Evolutionary conservation across 2,888 invertebrate species (phyloP).

Genomic region (Deladenus siricidicola): DNA sequence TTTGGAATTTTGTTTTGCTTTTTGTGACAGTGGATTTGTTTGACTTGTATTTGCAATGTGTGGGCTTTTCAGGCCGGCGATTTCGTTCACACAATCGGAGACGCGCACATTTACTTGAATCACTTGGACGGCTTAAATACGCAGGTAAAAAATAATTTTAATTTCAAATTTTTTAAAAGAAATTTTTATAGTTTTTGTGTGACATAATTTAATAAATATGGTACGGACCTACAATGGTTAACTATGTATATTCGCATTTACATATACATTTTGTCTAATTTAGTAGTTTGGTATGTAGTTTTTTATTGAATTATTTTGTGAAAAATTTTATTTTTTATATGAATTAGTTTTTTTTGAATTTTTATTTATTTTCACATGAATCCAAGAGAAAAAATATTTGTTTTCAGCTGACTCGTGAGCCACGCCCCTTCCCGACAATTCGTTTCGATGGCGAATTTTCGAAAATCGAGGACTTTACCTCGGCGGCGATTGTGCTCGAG

Average conservation of each 20-base stretch:
- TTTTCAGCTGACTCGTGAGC: conserved; percentile 64
- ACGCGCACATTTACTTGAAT: conserved; percentile 85
- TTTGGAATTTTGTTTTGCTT: not conserved
- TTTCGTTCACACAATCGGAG: conserved; percentile 86
- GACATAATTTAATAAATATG: not conserved
- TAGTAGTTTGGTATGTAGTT: no score
- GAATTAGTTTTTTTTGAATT: no score
- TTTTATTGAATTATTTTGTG: no score
- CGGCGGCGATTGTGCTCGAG: conserved; percentile 75
- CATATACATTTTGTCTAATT: no score
- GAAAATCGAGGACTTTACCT: conserved; percentile 74
- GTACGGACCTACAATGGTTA: no score
- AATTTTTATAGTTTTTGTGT: no score
- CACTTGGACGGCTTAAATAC: conserved; percentile 74
- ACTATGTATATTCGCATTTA: no score
- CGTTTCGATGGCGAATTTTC: conserved; percentile 65
- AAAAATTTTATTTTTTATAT: no score
- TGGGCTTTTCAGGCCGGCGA: conserved; percentile 75
- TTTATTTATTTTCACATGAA: no score
- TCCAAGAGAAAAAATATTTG: no score
- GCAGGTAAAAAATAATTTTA: conserved; percentile 59
- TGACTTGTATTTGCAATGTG: no score
- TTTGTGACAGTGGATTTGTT: no score
- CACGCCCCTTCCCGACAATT: conserved; percentile 67
- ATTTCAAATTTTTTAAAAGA: not conserved